Base-by-base conservation (phyloP, 1,140 invertebrate genomes). In the Cephus cinctus region DNA sequence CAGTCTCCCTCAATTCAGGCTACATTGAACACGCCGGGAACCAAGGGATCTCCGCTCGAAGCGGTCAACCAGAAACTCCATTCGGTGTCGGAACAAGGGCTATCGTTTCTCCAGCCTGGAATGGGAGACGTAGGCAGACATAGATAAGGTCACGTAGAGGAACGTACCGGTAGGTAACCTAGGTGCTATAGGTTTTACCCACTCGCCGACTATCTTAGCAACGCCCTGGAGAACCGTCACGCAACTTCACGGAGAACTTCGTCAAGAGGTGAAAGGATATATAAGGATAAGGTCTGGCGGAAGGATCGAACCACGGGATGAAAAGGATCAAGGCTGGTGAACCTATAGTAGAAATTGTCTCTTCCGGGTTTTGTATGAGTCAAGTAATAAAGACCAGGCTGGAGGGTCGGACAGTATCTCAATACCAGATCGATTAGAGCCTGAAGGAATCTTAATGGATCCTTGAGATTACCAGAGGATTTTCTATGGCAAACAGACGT, bases 401-500 rank as follows among this genome's bases (percentile, higher is more conserved):
- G 21, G 35, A 22, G 31, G 11, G 19, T n/a, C n/a, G 31, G 9
- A 30, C 36, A 36, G 45, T 56, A 57, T 64, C 50, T 49, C 45
- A 34, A 34, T 43, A 42, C 32, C 48, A 56, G 59, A 54, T 55
- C 51, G 56, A 61, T 56, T 53, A 43, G 47, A 34, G 53, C 40
- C 47, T 55, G 31, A 15, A 61, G 56, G 63, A 65, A 65, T 65
- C 61, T 61, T 65, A 65, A 65, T 63, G 61, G 62, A 57, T 35
- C 47, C 32, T 16, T 31, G 43, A 50, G 58, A 61, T 65, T 61
- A 57, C 48, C 59, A 27, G 36, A 15, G 45, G 35, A 39, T 31
- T n/a, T 36, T n/a, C 9, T 18, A 25, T 43, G 46, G 51, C 60
- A 65, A 61, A 63, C 52, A 60, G 52, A 61, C 53, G 53, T 63